Conservation (phyloP, 2,113 vertebrate genomes). For the Casuarius casuarius region DNA sequence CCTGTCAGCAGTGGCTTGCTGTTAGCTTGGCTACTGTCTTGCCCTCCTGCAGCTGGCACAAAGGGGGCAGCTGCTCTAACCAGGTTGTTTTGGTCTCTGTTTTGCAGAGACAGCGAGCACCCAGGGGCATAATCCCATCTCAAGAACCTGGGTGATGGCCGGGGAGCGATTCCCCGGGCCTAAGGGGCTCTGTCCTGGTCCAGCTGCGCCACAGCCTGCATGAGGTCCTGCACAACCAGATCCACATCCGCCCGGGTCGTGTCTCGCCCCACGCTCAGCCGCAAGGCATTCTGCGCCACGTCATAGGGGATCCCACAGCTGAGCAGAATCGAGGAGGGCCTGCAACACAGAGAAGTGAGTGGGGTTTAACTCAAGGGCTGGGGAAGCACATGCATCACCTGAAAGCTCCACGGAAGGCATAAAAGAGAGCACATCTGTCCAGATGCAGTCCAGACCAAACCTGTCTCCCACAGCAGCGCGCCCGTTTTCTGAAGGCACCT, state of each 20-base stretch:
- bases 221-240: constrained; percentile 86
- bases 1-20: not conserved
- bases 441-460: not conserved
- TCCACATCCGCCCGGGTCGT: constrained; percentile 88
- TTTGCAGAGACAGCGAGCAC: not conserved
- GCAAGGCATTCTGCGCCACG: constrained; percentile 86
- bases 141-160: not conserved
- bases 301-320: constrained; percentile 83
- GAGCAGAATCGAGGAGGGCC: constrained; percentile 91
- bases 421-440: not conserved
- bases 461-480: not conserved
- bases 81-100: not conserved
- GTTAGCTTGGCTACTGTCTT: not conserved
- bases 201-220: constrained; percentile 81
- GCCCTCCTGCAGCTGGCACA: not conserved
- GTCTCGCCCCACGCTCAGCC: constrained; percentile 89
- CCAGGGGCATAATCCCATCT: not conserved
- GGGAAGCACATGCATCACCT: not conserved
- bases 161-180: accelerated
- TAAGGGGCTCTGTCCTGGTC: constrained; percentile 12
- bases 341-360: constrained; percentile 26
- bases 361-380: accelerated
- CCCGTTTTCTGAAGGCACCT: not conserved
- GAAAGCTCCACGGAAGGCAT: accelerated
- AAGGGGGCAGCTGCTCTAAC: not conserved